Percentiles rank a stretch among this genome's conserved stretches.
phyloP scores from a whole-genome alignment of 2,113 vertebrate species.

The Carlito syrichta region DNA sequence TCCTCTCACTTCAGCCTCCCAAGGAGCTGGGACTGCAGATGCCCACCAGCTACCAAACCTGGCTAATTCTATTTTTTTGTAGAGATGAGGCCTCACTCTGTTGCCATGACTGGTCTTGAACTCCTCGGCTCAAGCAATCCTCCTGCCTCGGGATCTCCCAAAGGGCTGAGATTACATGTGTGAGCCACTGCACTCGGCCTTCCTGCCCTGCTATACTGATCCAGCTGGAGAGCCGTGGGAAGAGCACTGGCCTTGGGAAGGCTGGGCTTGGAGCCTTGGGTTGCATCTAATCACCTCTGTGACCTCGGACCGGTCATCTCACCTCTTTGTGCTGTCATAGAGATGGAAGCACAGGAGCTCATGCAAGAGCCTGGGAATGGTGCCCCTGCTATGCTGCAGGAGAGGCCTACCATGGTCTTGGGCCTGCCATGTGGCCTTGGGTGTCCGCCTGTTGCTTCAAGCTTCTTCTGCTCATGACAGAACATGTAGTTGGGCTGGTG shows the following conservation, averaged over 20 bases:
- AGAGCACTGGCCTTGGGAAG: not conserved
- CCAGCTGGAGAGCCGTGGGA: not conserved
- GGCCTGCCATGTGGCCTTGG: not conserved
- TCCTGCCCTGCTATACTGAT: not conserved
- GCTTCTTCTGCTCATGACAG: not conserved
- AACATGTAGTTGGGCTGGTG: not conserved
- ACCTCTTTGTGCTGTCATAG: too few species aligned
- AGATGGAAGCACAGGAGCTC: not conserved
- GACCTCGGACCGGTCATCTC: not conserved
- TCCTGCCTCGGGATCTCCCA: too few species aligned
- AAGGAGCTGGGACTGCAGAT: too few species aligned
- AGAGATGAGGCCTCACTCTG: too few species aligned
- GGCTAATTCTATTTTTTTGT: too few species aligned
- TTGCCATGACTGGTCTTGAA: too few species aligned
- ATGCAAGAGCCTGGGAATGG: not conserved
- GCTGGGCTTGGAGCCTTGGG: rapidly evolving
- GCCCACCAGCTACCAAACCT: too few species aligned
- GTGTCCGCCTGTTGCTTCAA: not conserved
- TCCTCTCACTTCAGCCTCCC: too few species aligned
- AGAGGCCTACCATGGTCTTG: not conserved
- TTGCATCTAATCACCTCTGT: not conserved
- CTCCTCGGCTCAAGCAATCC: too few species aligned
- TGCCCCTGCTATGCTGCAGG: not conserved
- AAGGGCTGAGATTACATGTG: too few species aligned
- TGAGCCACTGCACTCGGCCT: too few species aligned